phyloP scores from a whole-genome alignment of 2,797 vertebrate genomes.

The Anniella stebbinsi region DNA sequence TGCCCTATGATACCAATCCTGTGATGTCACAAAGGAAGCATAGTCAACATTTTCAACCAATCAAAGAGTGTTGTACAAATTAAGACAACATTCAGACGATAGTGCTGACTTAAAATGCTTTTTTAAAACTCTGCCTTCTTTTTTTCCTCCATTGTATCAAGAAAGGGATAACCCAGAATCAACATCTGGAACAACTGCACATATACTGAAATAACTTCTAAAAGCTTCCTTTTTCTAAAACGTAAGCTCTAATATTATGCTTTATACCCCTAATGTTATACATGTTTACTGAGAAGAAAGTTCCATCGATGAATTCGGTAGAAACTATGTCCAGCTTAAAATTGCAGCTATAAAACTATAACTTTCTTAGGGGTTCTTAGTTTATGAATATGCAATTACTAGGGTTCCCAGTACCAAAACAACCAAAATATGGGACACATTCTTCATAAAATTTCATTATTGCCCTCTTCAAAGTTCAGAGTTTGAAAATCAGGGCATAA shows the following conservation, averaged over 20 bases:
- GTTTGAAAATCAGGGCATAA: not conserved
- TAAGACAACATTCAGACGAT: slow-evolving; percentile 4
- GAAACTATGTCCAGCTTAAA: not conserved
- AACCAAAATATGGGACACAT: not conserved
- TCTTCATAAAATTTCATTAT: not conserved
- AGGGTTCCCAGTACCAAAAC: not conserved
- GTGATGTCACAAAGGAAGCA: slow-evolving; percentile 29
- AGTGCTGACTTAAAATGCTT: not conserved
- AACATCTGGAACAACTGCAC: not conserved
- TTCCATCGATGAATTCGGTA: not conserved
- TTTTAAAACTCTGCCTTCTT: not conserved
- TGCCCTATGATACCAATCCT: not conserved
- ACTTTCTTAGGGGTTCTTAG: not conserved
- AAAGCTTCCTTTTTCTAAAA: not conserved
- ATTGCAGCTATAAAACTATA: not conserved
- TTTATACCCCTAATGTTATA: not conserved
- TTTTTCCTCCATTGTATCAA: slow-evolving; percentile 16
- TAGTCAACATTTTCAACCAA: slow-evolving; percentile 19
- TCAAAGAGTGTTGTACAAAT: fast-evolving
- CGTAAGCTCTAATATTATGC: not conserved
- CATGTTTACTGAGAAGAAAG: not conserved
- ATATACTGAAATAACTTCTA: not conserved
- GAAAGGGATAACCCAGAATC: not conserved
- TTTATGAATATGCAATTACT: not conserved
- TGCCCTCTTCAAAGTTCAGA: not conserved